These are phyloP conservation scores for Plagodis dolabraria DNA, from an alignment of 2,888 invertebrate species.

Conservation along the genomic window DNA sequence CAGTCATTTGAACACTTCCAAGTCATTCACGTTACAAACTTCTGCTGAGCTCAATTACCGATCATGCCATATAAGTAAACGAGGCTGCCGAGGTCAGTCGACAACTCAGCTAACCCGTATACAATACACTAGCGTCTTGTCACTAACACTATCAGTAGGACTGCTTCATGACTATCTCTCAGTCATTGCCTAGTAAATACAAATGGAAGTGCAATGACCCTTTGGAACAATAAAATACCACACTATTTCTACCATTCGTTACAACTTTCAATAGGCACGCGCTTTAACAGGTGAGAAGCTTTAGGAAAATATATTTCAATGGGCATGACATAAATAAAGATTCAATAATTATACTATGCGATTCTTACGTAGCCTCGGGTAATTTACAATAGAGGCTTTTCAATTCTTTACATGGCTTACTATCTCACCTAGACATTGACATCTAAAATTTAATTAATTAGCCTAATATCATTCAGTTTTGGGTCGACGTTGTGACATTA, in stretches of 20 bases:
- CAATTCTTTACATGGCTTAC: slow-evolving; percentile 45
- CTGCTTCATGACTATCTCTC: slow-evolving; percentile 30
- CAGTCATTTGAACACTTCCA: slow-evolving; percentile 71
- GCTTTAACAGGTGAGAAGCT: slow-evolving; percentile 69
- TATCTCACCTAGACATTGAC: slow-evolving; percentile 56
- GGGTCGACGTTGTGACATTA: slow-evolving; percentile 63
- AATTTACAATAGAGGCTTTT: slow-evolving; percentile 63
- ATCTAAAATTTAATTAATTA: slow-evolving; percentile 60
- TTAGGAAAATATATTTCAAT: slow-evolving; percentile 72
- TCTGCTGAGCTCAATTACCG: no score
- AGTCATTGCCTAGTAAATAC: slow-evolving; percentile 61
- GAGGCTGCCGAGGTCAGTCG: not conserved
- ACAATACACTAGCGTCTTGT: slow-evolving; percentile 41
- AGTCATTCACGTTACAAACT: slow-evolving; percentile 38
- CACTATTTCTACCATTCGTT: slow-evolving; percentile 65
- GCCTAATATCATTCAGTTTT: slow-evolving; percentile 56
- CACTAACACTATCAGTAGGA: slow-evolving; percentile 33
- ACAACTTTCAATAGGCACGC: slow-evolving; percentile 74
- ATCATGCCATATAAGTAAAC: no score
- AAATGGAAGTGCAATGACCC: slow-evolving; percentile 67
- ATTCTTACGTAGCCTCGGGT: slow-evolving; percentile 62
- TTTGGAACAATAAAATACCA: slow-evolving; percentile 59
- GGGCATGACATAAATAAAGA: slow-evolving; percentile 68
- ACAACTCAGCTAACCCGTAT: slow-evolving; percentile 5
- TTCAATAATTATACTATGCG: slow-evolving; percentile 64